Evolutionary conservation across 2,113 vertebrate genomes (phyloP), one percentile per base, ranked within the genome.

Genomic region (Panthera leo): DNA sequence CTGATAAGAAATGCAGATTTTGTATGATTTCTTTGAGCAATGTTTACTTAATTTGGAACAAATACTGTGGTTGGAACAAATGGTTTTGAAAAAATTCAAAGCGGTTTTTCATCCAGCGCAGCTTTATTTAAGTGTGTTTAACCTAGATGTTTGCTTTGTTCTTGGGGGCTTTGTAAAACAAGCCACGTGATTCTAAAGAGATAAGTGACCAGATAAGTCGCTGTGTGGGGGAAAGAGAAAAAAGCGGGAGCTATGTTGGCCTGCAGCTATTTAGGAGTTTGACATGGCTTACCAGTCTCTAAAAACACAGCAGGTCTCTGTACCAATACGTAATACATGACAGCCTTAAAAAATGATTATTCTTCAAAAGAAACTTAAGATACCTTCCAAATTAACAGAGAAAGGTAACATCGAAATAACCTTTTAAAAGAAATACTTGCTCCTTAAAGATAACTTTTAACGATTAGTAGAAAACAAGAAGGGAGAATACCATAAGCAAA

Each of bases 101-200:
- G 96, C 0, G 1, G 67, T 95, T 93, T 95, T 97, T 75, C 92
- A 78, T 67, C 12, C 1, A 71, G 88, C n/a, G 19, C 19, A 51
- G 55, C 75, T 65, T 94, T 95, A 88, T 95, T 95, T 84, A 83
- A 96, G 88, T 68, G 29, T 91, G 78, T 98, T 97, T 96, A 94
- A 95, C 76, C 87, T 96, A 89, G 89, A 61, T 97, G 95, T 97
- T 97, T 97, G 97, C 92, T 97, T 95, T 98, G 79, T 97, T 96
- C 94, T 73, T 25, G 36, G 82, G 96, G 95, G 83, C 92, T 98
- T 95, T 95, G 95, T 96, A 96, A 93, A 95, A 97, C 58, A 78
- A 87, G 94, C 85, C 96, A 68, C 5, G 48, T 92, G 95, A 93
- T 92, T 39, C 79, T 25, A 11, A 25, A 89, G 78, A 86, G 93